Percentiles rank a stretch among this genome's conserved stretches.
Conservation (phyloP, 2,888 invertebrate species). For the Megamerina dolium region DNA sequence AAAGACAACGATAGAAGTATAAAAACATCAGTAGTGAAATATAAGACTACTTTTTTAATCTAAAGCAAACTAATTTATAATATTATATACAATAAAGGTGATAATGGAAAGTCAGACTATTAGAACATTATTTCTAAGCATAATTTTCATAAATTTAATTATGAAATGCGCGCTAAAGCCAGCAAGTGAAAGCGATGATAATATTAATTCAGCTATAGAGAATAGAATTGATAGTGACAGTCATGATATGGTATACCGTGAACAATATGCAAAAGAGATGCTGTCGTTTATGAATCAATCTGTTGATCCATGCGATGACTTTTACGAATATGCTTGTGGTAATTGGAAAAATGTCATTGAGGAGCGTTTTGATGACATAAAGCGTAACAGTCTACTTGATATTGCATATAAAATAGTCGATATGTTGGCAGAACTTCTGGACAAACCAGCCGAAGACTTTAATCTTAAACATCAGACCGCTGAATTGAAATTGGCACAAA, state of each 20-base stretch:
- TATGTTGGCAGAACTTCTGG: slow-evolving; percentile 24
- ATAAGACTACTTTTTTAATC: no score
- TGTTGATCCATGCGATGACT: slow-evolving; percentile 40
- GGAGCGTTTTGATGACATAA: slow-evolving; percentile 25
- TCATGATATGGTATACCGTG: slow-evolving; percentile 18
- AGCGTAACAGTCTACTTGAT: slow-evolving; percentile 36
- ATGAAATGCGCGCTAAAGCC: no score
- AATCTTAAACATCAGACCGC: slow-evolving; percentile 14
- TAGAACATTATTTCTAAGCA: no score
- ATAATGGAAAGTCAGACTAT: no score
- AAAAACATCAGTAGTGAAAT: no score
- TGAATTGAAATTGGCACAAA: slow-evolving; percentile 19
- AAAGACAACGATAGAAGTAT: no score
- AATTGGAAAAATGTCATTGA: slow-evolving; percentile 35
- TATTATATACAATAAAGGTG: no score
- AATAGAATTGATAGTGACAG: no score
- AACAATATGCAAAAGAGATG: slow-evolving; percentile 33
- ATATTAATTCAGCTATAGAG: no score
- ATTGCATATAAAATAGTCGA: slow-evolving; percentile 29
- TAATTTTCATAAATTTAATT: no score
- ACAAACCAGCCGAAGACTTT: slow-evolving; percentile 7
- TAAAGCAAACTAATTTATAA: no score
- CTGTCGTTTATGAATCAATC: slow-evolving; percentile 38
- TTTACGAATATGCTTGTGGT: slow-evolving; percentile 43
- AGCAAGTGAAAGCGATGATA: no score